phyloP scores from a whole-genome alignment of 2,797 vertebrate species.

The Eospalax fontanierii region DNA sequence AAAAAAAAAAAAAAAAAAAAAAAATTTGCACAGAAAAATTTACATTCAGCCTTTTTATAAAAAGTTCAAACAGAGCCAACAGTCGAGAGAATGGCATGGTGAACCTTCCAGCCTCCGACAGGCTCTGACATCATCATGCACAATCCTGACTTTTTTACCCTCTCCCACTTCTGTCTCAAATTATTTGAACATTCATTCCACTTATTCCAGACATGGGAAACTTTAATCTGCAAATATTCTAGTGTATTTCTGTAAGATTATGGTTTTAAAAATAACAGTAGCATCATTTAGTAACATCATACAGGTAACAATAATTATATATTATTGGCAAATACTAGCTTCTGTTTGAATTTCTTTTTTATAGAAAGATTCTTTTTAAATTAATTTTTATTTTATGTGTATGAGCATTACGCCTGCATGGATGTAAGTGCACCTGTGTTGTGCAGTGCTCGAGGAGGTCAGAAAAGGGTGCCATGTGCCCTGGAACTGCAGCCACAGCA shows the following conservation, averaged over 20 bases:
- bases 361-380: too few relatives aligned
- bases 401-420: too few relatives aligned
- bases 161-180: background rate
- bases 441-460: too few relatives aligned
- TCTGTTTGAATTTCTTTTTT: too few relatives aligned
- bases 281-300: constrained; percentile 20
- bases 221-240: constrained; percentile 5
- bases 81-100: background rate
- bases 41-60: constrained; percentile 23
- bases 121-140: background rate
- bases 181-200: background rate
- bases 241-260: constrained; percentile 11
- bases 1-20: too few relatives aligned
- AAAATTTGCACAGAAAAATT: background rate
- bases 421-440: too few relatives aligned
- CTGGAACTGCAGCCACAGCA: too few relatives aligned
- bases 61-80: background rate
- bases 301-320: background rate
- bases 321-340: constrained; percentile 2
- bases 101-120: background rate
- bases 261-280: background rate
- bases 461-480: too few relatives aligned
- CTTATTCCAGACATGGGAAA: background rate
- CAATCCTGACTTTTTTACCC: background rate
- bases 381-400: too few relatives aligned